Conservation (phyloP, 1,140 invertebrate species). For the Orchesella cincta region DNA sequence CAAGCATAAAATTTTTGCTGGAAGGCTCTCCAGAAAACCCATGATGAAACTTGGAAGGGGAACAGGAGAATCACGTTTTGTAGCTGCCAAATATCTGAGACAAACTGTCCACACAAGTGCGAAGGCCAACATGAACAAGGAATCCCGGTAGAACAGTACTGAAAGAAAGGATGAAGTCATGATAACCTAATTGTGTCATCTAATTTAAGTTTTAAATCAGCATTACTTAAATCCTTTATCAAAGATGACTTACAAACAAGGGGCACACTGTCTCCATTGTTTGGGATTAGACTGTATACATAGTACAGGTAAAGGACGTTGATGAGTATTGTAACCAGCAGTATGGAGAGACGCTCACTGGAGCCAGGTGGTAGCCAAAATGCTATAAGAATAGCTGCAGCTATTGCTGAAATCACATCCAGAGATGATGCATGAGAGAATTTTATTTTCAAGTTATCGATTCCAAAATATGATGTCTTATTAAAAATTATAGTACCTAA, state of each 20-base stretch:
- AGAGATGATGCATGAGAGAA: background rate
- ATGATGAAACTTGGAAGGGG: conserved; percentile 46
- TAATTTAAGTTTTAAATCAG: too few relatives aligned
- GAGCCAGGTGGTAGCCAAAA: conserved; percentile 48
- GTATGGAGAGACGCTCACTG: conserved; percentile 36
- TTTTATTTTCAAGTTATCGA: too few relatives aligned
- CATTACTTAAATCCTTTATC: background rate
- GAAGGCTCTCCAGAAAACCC: conserved; percentile 39
- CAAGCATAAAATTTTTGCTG: conserved; percentile 48
- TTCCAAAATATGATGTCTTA: too few relatives aligned
- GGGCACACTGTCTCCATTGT: conserved; percentile 47
- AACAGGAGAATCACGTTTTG: conserved; percentile 46
- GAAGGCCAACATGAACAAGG: conserved; percentile 45
- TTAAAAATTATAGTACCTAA: too few relatives aligned
- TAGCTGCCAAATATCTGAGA: conserved; percentile 47
- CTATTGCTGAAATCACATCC: too few relatives aligned
- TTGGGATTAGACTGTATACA: conserved; percentile 44
- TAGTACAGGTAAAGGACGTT: conserved; percentile 42
- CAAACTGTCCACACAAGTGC: conserved; percentile 49
- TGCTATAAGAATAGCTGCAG: conserved; percentile 38
- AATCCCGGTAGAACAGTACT: conserved; percentile 50
- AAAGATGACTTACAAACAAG: conserved; percentile 39
- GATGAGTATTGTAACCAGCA: conserved; percentile 39
- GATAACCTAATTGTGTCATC: too few relatives aligned
- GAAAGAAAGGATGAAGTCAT: too few relatives aligned